A percentile compares a stretch with the other conserved stretches of the same genome.
Conservation (phyloP, 1,140 invertebrate species). For the Trigoniulus corallinus region DNA sequence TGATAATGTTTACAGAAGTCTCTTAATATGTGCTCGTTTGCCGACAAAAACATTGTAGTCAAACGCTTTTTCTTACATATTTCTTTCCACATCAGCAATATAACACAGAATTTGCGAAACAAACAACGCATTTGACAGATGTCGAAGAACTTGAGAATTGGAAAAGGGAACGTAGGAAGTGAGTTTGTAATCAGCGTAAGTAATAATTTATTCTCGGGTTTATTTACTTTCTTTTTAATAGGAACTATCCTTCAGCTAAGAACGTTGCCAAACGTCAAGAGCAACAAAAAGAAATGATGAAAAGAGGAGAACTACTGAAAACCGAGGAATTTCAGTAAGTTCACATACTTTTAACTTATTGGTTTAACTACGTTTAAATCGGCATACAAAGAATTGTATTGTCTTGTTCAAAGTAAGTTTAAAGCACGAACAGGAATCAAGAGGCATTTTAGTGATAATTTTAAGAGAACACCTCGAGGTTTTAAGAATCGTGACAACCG, state of each 20-base stretch:
- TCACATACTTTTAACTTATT: neutral
- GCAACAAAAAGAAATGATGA: conserved; percentile 40
- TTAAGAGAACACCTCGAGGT: too few species aligned
- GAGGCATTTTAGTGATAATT: too few species aligned
- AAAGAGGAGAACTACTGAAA: conserved; percentile 25
- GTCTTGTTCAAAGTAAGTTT: neutral
- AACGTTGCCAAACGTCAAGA: conserved; percentile 49
- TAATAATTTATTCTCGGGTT: neutral
- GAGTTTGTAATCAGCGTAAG: conserved; percentile 10
- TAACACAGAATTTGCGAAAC: conserved; percentile 52
- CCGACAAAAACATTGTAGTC: too few species aligned
- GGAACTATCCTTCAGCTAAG: conserved; percentile 38
- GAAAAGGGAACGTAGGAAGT: conserved; percentile 56
- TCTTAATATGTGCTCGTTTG: too few species aligned
- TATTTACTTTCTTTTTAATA: conserved; percentile 15
- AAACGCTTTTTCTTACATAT: too few species aligned
- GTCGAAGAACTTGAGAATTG: conserved; percentile 66
- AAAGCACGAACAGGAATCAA: too few species aligned
- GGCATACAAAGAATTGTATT: neutral
- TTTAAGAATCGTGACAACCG: neutral
- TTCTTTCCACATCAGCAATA: conserved; percentile 42
- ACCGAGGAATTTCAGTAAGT: conserved; percentile 7
- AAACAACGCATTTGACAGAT: conserved; percentile 49
- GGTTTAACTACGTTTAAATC: neutral
- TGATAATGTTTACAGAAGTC: too few species aligned